Evolutionary conservation across 2,797 vertebrate genomes (phyloP).

Genomic region (Benthosema pterotum): DNA sequence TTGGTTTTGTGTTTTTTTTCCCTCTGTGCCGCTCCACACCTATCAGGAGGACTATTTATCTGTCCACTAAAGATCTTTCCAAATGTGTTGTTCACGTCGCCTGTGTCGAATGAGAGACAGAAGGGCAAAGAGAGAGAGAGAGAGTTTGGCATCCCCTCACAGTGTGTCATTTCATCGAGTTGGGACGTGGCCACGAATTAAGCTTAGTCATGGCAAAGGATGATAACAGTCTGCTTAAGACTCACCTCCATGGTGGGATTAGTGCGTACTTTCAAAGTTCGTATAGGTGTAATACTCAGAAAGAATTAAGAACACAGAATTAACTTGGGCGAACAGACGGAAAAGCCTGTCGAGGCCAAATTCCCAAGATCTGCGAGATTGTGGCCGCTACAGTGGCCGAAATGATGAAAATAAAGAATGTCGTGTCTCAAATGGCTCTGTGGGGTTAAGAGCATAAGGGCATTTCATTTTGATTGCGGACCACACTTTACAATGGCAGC

Average conservation of each 20-base stretch:
- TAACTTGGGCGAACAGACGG: slow-evolving; percentile 22
- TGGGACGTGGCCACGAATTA: slow-evolving; percentile 37
- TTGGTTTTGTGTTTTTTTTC: slow-evolving; percentile 60
- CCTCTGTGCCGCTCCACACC: slow-evolving; percentile 53
- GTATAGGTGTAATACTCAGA: slow-evolving; percentile 17
- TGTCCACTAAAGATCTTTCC: slow-evolving; percentile 51
- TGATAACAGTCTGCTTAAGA: slow-evolving; percentile 33
- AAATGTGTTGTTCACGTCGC: slow-evolving; percentile 51
- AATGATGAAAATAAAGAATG: slow-evolving; percentile 24
- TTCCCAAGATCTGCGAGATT: slow-evolving; percentile 30
- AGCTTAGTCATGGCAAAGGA: slow-evolving; percentile 31
- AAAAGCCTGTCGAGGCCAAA: slow-evolving; percentile 31
- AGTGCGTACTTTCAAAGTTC: slow-evolving; percentile 21
- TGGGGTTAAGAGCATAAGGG: not conserved
- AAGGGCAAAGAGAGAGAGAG: too few relatives aligned
- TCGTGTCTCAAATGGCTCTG: slow-evolving; percentile 24
- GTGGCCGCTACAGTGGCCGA: not conserved
- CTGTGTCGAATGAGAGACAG: slow-evolving; percentile 21
- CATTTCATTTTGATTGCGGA: slow-evolving; percentile 47
- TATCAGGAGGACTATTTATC: slow-evolving; percentile 52
- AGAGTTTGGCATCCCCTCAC: slow-evolving; percentile 17
- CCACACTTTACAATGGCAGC: slow-evolving; percentile 38
- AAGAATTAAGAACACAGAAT: slow-evolving; percentile 28
- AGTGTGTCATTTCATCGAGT: slow-evolving; percentile 32
- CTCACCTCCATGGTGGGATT: slow-evolving; percentile 21